Base-by-base conservation (phyloP, 2,797 vertebrate species). In the Lophius americanus region DNA sequence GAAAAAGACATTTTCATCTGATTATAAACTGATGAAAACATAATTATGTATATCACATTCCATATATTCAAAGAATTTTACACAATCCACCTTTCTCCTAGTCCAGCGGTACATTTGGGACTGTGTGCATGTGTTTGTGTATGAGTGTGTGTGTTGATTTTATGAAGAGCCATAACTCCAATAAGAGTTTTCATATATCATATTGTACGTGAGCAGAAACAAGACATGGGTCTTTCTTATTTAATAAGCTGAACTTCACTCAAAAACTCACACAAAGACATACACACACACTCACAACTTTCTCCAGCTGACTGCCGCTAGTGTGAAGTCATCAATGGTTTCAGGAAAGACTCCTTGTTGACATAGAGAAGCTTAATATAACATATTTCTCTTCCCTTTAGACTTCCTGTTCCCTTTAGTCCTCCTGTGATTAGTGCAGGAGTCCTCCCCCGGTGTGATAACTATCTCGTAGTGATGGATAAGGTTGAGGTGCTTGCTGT, bases 191-290 rank as follows among this genome's bases (percentile, higher is more conserved):
- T 93, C 95, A 96, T 97, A 94, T 96, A 95, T 95, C 95, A 96
- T 97, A 95, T 97, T 94, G 95, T 96, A 96, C 95, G 94, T 95
- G 95, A 96, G 94, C 94, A 95, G 93, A 96, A 96, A 96, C 96
- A 94, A 96, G 94, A 92, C 93, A 80, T 95, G 95, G 94, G 95
- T 95, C 59, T 91, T 93, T 96, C 94, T 95, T 90, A 93, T 95
- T 97, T 96, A 95, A 95, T 96, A 95, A 95, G 93, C 89, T 89
- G 89, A 41, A 91, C 87, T 91, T 95, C 90, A 92, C 92, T 68
- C 64, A 62, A 64, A 59, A 43, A 66, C 71, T 72, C 41, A 58
- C 49, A 49, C 53, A 62, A 90, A 93, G 93, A 62, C 50, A 61
- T 57, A 58, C 41, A 41, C 58, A 38, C 37, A 38, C 37, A 38